Percentiles rank a stretch among this genome's conserved stretches.
phyloP scores from a whole-genome alignment of 2,888 invertebrate genomes.

The Heliconius charithonia region DNA sequence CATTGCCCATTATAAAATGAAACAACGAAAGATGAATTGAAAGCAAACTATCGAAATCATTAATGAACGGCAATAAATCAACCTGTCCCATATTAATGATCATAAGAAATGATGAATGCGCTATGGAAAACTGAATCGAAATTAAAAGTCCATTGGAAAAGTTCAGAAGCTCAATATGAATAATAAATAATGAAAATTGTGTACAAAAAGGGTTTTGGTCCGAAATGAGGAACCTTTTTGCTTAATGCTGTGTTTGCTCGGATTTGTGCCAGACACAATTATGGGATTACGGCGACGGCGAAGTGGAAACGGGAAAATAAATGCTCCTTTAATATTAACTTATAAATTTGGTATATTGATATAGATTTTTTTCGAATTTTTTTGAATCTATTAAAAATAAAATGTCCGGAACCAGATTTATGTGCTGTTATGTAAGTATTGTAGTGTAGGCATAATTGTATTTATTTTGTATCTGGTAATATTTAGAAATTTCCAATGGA shows the following conservation, averaged over 20 bases:
- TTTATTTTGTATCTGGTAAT: no score
- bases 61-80: constrained; percentile 37
- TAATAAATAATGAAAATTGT: constrained; percentile 42
- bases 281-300: constrained; percentile 36
- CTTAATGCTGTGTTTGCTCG: constrained; percentile 38
- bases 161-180: constrained; percentile 35
- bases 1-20: constrained; percentile 8
- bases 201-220: constrained; percentile 33
- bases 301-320: constrained; percentile 23
- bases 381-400: background rate
- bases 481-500: no score
- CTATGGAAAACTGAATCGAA: constrained; percentile 20
- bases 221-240: constrained; percentile 35
- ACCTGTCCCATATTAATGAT: constrained; percentile 31
- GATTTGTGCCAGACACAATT: constrained; percentile 41
- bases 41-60: constrained; percentile 30
- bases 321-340: constrained; percentile 17
- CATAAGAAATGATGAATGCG: constrained; percentile 37
- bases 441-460: no score
- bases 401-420: background rate
- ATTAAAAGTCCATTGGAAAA: constrained; percentile 22
- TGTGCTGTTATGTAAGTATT: background rate
- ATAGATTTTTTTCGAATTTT: background rate
- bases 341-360: constrained; percentile 3
- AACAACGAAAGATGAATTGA: constrained; percentile 25